Base-by-base conservation (phyloP, 1,140 invertebrate species). In the Asobara japonica region DNA sequence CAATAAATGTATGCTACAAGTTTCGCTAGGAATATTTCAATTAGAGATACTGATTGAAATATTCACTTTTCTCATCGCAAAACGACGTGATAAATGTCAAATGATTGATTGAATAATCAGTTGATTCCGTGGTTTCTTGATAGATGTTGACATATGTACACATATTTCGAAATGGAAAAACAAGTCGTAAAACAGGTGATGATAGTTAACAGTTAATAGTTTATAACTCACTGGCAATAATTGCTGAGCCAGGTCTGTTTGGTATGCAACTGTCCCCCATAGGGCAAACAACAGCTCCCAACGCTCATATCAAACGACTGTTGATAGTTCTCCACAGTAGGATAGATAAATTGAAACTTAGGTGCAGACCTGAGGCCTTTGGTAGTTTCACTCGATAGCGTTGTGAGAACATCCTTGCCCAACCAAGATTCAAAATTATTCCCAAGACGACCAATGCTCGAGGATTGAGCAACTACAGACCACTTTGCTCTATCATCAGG, bases 211-310 rank as follows among this genome's bases (percentile, higher is more conserved):
- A 20, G 25, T 56, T 25, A 56, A 56, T 25, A 56, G 25, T 56
- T 56, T 2, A 56, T 56, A 22, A 56, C 51, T 56, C 22, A 56
- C 51, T 56, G 22, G 51, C 20, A 56, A 20, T 56, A 56, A 18
- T 56, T 56, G 13, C 90, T 90, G 0, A 98, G 86, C 94, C 96
- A 99, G 0, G 86, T 81, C 81, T 99, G 97, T 81, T 97, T 98
- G n/a, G 89, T 86, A 79, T 97, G 94, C 0, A 90, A 90, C 65
- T 90, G 90, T 65, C 90, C 91, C 3, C 91, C 90, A 84, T 99
- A 99, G 0, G 97, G 97, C n/a, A 99, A 86, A 83, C 95, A 97
- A 0, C 93, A 93, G 10, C 96, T 96, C 11, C 94, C 96, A 33
- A 91, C 84, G 69, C 93, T 90, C 1, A 94, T 95, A 86, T 98